phyloP scores from a whole-genome alignment of 2,797 vertebrate species.

The Anableps anableps region DNA sequence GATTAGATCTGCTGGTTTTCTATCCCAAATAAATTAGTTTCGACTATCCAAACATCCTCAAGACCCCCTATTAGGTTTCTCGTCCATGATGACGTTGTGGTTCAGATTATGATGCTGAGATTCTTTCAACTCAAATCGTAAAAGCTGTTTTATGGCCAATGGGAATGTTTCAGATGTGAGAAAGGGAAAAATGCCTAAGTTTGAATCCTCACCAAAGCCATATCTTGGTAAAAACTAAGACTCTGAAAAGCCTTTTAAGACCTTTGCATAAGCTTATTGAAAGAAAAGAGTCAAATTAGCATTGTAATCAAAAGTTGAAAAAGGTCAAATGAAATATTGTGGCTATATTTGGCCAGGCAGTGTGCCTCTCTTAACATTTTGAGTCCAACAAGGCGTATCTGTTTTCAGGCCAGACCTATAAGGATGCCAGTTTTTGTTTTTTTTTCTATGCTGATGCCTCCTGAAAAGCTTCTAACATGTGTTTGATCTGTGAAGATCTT shows the following conservation, averaged over 20 bases:
- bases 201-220: no score
- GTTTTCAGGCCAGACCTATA: not conserved
- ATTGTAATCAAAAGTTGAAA: not conserved
- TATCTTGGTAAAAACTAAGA: no score
- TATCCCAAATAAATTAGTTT: no score
- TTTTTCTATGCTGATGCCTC: constrained; percentile 12
- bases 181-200: no score
- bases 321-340: not conserved
- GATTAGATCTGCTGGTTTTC: no score
- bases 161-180: not conserved
- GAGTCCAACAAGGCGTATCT: not conserved
- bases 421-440: not conserved
- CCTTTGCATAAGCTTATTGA: not conserved
- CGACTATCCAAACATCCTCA: not conserved
- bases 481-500: constrained; percentile 13
- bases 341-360: not conserved
- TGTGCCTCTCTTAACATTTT: not conserved
- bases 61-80: not conserved
- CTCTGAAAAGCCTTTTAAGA: no score
- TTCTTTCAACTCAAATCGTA: no score
- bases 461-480: not conserved
- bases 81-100: not conserved
- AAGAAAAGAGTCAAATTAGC: not conserved
- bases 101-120: not conserved
- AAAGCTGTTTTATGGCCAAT: not conserved